Conservation (phyloP, 2,797 vertebrate species). For the Heteromormyrus szaboi region DNA sequence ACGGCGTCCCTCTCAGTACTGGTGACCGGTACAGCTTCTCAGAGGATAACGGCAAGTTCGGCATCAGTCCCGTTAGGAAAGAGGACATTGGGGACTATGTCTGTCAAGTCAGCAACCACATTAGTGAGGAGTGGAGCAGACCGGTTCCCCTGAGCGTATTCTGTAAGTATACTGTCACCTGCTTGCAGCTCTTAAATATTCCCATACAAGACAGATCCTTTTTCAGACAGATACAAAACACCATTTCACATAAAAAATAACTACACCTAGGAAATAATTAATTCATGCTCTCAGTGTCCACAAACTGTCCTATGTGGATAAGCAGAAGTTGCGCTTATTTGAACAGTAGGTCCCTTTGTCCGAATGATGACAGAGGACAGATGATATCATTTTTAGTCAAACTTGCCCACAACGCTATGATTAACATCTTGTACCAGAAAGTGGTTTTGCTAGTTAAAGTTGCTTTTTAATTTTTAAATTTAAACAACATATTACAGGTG, state of each 20-base stretch:
- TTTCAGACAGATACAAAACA: neutral
- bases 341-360: conserved; percentile 47
- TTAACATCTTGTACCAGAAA: neutral
- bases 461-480: neutral
- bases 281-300: neutral
- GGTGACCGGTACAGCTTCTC: conserved; percentile 65
- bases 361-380: neutral
- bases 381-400: conserved; percentile 10
- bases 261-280: neutral
- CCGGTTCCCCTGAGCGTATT: conserved; percentile 72
- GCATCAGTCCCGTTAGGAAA: conserved; percentile 79
- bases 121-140: conserved; percentile 69
- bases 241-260: neutral
- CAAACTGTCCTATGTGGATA: conserved; percentile 14
- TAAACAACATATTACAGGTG: neutral
- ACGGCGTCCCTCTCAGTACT: conserved; percentile 51
- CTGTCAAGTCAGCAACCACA: conserved; percentile 73
- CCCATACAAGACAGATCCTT: neutral
- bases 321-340: conserved; percentile 44
- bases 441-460: neutral
- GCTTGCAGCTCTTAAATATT: neutral
- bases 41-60: conserved; percentile 60
- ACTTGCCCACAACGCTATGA: neutral
- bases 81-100: conserved; percentile 79
- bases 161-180: conserved; percentile 9